Base-by-base conservation (phyloP, 1,140 invertebrate genomes). In the Wiebesia pumilae region DNA sequence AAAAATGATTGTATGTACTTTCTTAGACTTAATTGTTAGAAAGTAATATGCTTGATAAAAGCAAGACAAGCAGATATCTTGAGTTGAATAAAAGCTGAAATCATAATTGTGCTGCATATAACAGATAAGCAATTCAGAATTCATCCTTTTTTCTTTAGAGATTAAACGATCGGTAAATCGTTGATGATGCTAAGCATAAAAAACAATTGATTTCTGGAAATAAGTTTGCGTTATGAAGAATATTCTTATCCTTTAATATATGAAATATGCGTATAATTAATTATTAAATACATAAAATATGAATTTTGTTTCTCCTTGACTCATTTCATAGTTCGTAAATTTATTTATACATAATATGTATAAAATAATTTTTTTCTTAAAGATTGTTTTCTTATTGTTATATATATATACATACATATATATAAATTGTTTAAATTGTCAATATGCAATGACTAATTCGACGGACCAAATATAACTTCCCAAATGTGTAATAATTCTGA, bases 1-100 rank as follows among this genome's bases (percentile, higher is more conserved):
- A 7, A 73, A 71, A 75, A 33, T 16, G 62, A 85, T 85, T 85
- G 75, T 79, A 54, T 27, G 83, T 71, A 80, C 77, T 85, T 85
- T 33, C 67, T 85, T 80, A 65, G 0, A 78, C 2, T 19, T 10
- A 62, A 75, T 83, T 62, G 12, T 83, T 62, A n/a, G 16, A 81
- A 54, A 58, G 33, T n/a, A 73, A 65, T n/a, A 75, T 54, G 33
- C 77, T 78, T 58, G n/a, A 78, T 84, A 67, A 78, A 84, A 73
- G 73, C 12, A 47, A 35, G n/a, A 35, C 73, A 69, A 43, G 40
- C 71, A 54, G 77, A 69, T 69, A 85, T 30, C 67, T 69, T 80
- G 58, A 7, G 73, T n/a, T 67, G 27, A 40, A 62, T 73, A 73
- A 43, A 83, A 54, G 30, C 12, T 47, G 24, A 33, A 82, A 21